phyloP scores from a whole-genome alignment of 2,797 vertebrate species.

The Phalanger gymnotis region DNA sequence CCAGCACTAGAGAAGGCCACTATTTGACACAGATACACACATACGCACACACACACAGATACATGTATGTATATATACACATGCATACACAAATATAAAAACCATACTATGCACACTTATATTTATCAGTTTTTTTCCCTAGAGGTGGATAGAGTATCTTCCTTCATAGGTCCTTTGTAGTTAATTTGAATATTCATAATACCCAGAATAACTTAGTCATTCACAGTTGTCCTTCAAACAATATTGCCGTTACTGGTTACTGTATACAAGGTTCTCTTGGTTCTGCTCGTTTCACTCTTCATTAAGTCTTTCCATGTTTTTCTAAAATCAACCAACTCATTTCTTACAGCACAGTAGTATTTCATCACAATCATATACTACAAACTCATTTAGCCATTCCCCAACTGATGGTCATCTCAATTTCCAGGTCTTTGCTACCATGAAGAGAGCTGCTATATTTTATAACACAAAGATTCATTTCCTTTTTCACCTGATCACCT shows the following conservation, averaged over 20 bases:
- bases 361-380: background rate
- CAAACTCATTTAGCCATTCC: background rate
- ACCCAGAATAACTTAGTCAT: background rate
- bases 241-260: background rate
- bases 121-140: background rate
- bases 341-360: background rate
- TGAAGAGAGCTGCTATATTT: background rate
- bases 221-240: background rate
- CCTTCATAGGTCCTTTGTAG: background rate
- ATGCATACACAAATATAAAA: background rate
- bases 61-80: background rate
- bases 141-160: background rate
- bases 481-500: background rate
- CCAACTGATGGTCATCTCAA: background rate
- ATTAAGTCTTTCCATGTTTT: background rate
- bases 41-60: accelerated
- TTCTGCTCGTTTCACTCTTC: background rate
- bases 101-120: background rate
- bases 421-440: background rate
- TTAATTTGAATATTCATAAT: background rate
- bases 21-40: background rate
- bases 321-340: background rate
- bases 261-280: background rate
- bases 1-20: background rate
- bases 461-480: background rate